Base-by-base conservation (phyloP, 2,113 vertebrate genomes). In the Alexandromys fortis region DNA sequence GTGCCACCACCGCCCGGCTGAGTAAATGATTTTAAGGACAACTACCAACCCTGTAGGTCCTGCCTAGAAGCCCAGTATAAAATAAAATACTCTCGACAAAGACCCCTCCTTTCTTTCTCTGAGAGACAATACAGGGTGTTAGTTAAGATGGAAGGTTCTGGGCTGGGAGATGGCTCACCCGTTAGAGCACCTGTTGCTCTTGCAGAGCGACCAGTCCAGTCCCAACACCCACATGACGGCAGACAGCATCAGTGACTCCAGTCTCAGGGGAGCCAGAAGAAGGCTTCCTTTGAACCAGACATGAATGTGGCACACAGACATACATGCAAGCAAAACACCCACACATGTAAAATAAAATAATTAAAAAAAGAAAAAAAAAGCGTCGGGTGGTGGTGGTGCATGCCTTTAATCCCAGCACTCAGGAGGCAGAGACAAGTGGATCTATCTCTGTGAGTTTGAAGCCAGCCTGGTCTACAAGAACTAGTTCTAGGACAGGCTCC, bases 21-120 rank as follows among this genome's bases (percentile, higher is more conserved):
- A 91, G 77, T 21, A 89, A 76, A 67, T 35, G 86, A 92, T 55
- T 91, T 94, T 77, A 94, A 73, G 45, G 73, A 63, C 65, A 90
- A 87, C 16, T 67, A 93, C n/a, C 28, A 92, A 87, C 42, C 42
- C 76, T 76, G 28, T 35, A 87, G 65, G 35, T 28, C 92, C 72
- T 12, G 94, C 92, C 70, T 9, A 82, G 35, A 73, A 95, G 28
- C 42, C 61, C 63, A 70, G 87, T 61, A 72, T 0, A 65, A 21
- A 88, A 78, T 35, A 91, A 95, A 95, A 89, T 58, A 63, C 89
- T 61, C 11, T 73, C 4, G 82, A 90, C 49, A 95, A 75, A n/a
- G 83, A 89, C 24, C 81, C 26, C 9, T 55, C 77, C n/a, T 26
- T 95, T 83, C 58, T 93, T 93, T 58, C 61, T 92, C 72, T 96